These are phyloP conservation scores for Basileuterus tristriatus DNA, from an alignment of 2,797 vertebrate species.

Conservation along the genomic window DNA sequence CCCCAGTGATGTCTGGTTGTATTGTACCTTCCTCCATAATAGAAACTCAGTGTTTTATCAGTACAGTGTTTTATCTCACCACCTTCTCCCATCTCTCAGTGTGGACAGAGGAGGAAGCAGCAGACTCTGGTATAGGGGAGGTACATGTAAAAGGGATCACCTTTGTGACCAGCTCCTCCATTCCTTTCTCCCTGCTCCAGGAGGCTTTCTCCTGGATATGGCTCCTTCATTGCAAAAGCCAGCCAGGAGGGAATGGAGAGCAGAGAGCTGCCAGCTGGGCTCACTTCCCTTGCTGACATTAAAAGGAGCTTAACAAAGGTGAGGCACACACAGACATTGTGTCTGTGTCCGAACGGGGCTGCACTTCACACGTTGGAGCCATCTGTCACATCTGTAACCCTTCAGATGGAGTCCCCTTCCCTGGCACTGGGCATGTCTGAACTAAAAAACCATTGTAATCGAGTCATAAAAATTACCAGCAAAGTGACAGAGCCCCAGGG, in stretches of 20 bases:
- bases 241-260: background rate
- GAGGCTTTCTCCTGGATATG: background rate
- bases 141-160: background rate
- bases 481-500: background rate
- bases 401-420: background rate
- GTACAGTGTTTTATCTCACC: rapidly evolving
- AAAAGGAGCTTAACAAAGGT: background rate
- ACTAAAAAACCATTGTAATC: background rate
- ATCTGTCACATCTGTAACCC: background rate
- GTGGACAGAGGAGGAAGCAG: background rate
- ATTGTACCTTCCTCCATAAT: background rate
- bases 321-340: background rate
- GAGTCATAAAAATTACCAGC: background rate
- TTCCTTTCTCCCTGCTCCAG: background rate
- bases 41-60: background rate
- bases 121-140: background rate
- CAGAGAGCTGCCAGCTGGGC: background rate
- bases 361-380: rapidly evolving
- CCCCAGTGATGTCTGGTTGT: background rate
- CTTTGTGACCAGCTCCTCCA: background rate
- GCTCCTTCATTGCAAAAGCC: background rate
- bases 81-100: background rate
- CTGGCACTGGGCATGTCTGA: background rate
- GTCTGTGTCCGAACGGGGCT: rapidly evolving
- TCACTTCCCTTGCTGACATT: background rate